Base-by-base conservation (phyloP, 2,888 invertebrate genomes). In the Anaspis maculata region DNA sequence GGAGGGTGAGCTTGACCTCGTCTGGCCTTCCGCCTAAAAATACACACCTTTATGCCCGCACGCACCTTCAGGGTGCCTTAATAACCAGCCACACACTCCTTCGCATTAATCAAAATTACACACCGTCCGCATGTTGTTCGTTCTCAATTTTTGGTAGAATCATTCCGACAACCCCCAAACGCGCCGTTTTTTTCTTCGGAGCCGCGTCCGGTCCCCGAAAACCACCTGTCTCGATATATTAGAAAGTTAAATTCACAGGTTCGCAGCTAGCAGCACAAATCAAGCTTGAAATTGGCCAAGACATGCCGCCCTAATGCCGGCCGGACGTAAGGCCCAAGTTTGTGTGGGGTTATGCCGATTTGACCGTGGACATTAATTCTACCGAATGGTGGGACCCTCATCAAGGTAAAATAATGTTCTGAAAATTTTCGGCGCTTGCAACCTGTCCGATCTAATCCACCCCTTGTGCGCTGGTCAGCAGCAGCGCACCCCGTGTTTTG, bases 331-430 rank as follows among this genome's bases (percentile, higher is more conserved):
- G 49, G 14, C 34, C 35, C 21, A n/a, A n/a, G n/a, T n/a, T n/a
- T n/a, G n/a, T n/a, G n/a, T n/a, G n/a, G n/a, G n/a, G n/a, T n/a
- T n/a, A n/a, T n/a, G n/a, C n/a, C n/a, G n/a, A n/a, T n/a, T n/a
- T n/a, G 51, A 52, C 51, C 49, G 44, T 52, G 51, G 54, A 59
- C 59, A 59, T 61, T 59, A 61, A 61, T 61, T 61, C 54, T 41
- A n/a, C n/a, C n/a, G n/a, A n/a, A n/a, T n/a, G n/a, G 46, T 6
- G 19, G 45, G 54, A 63, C 64, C 64, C 62, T 61, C 62, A 61
- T 64, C 62, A 63, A 57, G 49, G 49, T 52, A 53, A 57, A 57
- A 56, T 58, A 56, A 56, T 55, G 55, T 45, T 37, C 38, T 14
- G 39, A 50, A 49, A 31, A n/a, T n/a, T 45, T 48, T 43, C 47